Evolutionary conservation across 1,140 invertebrate species (phyloP).

Genomic region (Meloidogyne hapla): DNA sequence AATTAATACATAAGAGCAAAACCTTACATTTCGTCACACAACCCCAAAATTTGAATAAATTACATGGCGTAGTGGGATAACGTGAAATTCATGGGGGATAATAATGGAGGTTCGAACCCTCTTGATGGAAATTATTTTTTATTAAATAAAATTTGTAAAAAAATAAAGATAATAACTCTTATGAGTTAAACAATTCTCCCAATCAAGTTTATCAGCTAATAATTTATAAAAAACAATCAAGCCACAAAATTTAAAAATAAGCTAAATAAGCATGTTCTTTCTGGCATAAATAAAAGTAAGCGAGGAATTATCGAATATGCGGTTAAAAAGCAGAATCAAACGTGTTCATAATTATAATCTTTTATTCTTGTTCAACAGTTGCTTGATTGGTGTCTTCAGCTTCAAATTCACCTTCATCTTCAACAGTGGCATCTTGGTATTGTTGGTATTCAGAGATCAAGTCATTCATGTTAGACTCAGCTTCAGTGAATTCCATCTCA

Average conservation of each 20-base stretch:
- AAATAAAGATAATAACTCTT: not conserved
- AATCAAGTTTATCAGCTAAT: not conserved
- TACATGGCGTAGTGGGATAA: no score
- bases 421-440: slow-evolving; percentile 68
- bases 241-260: not conserved
- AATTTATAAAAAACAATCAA: not conserved
- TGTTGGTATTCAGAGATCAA: slow-evolving; percentile 87
- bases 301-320: not conserved
- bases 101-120: no score
- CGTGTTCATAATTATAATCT: not conserved
- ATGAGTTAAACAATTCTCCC: not conserved
- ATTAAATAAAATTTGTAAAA: no score
- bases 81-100: no score
- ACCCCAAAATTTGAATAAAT: no score
- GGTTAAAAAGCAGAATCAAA: not conserved
- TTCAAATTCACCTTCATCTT: slow-evolving; percentile 57
- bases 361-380: slow-evolving; percentile 18
- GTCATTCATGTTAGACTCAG: slow-evolving; percentile 78
- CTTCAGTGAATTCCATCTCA: slow-evolving; percentile 73
- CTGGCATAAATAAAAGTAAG: not conserved
- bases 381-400: slow-evolving; percentile 37
- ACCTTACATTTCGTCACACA: no score
- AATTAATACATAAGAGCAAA: no score
- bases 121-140: no score
- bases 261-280: not conserved